Conservation (phyloP, 2,113 vertebrate species). For the Philantomba maxwellii region DNA sequence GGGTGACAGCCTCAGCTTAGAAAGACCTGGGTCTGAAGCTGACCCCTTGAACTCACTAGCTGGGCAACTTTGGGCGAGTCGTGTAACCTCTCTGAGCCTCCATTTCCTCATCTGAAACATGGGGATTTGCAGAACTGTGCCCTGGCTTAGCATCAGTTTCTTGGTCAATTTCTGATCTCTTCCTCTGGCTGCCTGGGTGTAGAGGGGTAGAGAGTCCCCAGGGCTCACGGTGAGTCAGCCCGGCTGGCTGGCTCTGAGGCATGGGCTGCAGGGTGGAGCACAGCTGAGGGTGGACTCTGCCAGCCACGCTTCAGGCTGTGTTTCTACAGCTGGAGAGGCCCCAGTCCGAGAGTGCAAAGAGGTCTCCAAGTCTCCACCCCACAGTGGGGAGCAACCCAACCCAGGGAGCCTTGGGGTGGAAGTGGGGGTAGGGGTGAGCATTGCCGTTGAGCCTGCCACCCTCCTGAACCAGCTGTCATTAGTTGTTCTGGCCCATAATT, state of each 20-base stretch:
- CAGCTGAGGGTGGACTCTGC: neutral
- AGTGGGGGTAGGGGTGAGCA: neutral
- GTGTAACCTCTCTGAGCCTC: neutral
- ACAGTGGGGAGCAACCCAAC: neutral
- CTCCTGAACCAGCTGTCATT: conserved; percentile 3
- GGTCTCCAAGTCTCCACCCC: neutral
- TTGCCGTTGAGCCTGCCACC: neutral
- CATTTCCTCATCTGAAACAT: neutral
- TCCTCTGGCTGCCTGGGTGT: neutral
- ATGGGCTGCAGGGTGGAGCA: neutral
- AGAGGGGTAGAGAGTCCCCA: neutral
- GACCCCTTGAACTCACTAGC: neutral
- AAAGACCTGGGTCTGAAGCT: neutral
- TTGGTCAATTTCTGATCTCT: neutral
- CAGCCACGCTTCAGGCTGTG: neutral
- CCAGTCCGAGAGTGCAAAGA: neutral
- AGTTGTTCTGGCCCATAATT: conserved; percentile 56
- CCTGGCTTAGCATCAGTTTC: neutral
- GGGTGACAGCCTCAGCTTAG: neutral
- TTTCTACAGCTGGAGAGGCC: conserved; percentile 34
- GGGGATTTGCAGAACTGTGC: neutral
- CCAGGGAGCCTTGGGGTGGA: neutral
- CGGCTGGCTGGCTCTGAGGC: neutral
- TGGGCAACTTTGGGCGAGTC: neutral
- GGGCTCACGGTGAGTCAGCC: neutral